Conservation (phyloP, 2,797 vertebrate genomes). For the Chelon auratus region DNA sequence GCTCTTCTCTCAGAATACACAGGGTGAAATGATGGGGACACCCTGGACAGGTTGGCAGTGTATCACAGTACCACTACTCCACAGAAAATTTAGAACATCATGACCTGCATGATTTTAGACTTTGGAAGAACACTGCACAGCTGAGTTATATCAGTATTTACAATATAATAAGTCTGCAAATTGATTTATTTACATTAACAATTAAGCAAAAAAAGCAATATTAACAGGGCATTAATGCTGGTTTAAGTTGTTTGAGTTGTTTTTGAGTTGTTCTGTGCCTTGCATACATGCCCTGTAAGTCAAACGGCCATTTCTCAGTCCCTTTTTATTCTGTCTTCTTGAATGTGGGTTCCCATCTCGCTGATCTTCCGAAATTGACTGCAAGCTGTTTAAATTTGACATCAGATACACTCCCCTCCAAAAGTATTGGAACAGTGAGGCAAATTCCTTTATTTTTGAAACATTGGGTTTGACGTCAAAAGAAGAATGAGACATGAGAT, state of each 20-base stretch:
- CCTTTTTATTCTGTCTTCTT: background rate
- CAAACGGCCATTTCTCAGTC: too few relatives aligned
- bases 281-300: background rate
- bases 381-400: background rate
- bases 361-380: background rate
- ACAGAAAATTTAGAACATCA: background rate
- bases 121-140: background rate
- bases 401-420: too few relatives aligned
- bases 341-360: background rate
- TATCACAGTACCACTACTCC: slow-evolving; percentile 4
- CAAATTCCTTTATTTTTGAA: too few relatives aligned
- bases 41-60: background rate
- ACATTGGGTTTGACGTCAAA: too few relatives aligned
- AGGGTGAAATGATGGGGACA: slow-evolving; percentile 1
- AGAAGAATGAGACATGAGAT: too few relatives aligned
- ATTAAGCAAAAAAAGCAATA: background rate
- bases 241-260: too few relatives aligned
- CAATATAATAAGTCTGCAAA: too few relatives aligned
- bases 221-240: background rate
- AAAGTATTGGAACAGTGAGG: too few relatives aligned
- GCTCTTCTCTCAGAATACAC: slow-evolving; percentile 29
- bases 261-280: too few relatives aligned
- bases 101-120: slow-evolving; percentile 6
- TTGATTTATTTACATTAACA: background rate
- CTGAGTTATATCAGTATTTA: too few relatives aligned